Evolutionary conservation across 2,797 vertebrate genomes (phyloP), one percentile per base, ranked within the genome.

Genomic region (Synaphobranchus kaupii): DNA sequence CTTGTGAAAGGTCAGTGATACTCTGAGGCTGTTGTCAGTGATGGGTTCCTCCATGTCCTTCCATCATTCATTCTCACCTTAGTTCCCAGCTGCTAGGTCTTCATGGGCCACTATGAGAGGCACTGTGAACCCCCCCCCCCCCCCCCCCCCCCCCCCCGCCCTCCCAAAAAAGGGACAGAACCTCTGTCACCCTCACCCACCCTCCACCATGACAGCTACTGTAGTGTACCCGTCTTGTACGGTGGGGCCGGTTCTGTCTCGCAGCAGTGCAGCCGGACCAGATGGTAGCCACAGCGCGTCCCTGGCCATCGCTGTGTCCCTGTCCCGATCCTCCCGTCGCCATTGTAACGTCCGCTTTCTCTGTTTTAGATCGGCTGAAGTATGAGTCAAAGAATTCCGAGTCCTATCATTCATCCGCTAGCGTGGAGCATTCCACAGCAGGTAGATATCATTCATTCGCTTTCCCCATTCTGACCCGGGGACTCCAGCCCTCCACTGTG

Each of bases 351-450:
- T 93, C 88, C 92, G 89, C 91, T 93, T 25, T 94, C 90, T 95
- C 85, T 95, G 92, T 97, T 97, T 93, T 96, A 99, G 98, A 99
- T 97, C 98, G 98, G 91, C 95, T 99, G 95, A 99, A 98, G 95
- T 98, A 98, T 12, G 98, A 99, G 92, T 99, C 97, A 90, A 98
- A 98, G 96, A 98, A 97, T 95, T 98, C 96, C 93, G 98, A 96
- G 95, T 97, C 96, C 54, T 94, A 88, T 95, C 97, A 96, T 60
- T 93, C 91, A 90, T 95, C 96, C 7, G 89, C 94, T 87, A 96
- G 95, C 93, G 90, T 93, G 93, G 94, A 95, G 92, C 94, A 68
- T 92, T 94, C 93, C 88, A 89, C 93, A 68, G 85, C 88, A 97
- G 96, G 96, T 97, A 96, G 91, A 94, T 93, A 93, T 91, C 89